Base-by-base conservation (phyloP, 2,797 vertebrate genomes). In the Psittacula derbiana region DNA sequence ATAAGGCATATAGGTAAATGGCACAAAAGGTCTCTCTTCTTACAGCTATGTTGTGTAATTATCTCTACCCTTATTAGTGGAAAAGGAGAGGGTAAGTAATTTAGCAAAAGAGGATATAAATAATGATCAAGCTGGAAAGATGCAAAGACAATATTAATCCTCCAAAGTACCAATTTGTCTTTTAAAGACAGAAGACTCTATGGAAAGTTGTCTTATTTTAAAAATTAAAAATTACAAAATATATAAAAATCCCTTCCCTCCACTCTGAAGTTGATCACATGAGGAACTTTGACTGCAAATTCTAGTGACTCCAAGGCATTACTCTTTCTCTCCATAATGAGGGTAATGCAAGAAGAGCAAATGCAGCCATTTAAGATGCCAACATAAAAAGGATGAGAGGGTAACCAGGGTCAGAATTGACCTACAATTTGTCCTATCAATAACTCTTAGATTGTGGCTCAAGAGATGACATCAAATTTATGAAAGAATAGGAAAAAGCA, bases 161-260 rank as follows among this genome's bases (percentile, higher is more conserved):
- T 19, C 24, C 21, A 33, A 60, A 58, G n/a, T 47, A 50, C 52
- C 31, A 27, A 19, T 92, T 91, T 60, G 33, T 58, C 41, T 82
- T 87, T 65, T 61, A 53, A 80, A 67, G 49, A 86, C 11, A 53
- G 30, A 76, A 71, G 8, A 71, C 46, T 64, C 33, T 74, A 3
- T 66, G 21, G 19, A 60, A 91, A 82, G 16, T 64, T 57, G 5
- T 61, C 12, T 33, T 25, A 52, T 72, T 72, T 6, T 4, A 41
- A 4, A 31, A 40, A 28, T 28, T 2, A 1, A 6, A n/a, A 40
- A 36, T 31, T 2, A 1, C 30, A 24, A 25, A 30, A 25, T 8
- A 12, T 55, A 27, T 13, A 6, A 17, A 38, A 58, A 41, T 44
- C 8, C 12, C 15, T 62, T 47, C 20, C 40, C 5, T 52, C 40